phyloP scores from a whole-genome alignment of 2,888 invertebrate species.

The Scotopteryx bipunctaria region DNA sequence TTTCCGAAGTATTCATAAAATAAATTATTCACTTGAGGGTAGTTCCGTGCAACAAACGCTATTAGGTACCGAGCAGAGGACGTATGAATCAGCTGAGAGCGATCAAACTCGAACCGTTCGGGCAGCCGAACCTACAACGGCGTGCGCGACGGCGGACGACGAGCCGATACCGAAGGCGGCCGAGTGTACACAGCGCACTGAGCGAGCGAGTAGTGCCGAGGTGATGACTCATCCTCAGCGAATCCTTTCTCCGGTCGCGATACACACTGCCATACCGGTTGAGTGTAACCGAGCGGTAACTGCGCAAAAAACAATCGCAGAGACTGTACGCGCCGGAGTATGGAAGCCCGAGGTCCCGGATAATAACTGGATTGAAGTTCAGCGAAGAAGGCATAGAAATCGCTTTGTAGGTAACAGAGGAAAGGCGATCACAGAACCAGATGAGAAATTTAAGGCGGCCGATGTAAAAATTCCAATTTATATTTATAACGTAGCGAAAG shows the following conservation, averaged over 20 bases:
- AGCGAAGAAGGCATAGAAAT: neutral
- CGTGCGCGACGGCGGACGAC: too few relatives aligned
- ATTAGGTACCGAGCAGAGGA: too few relatives aligned
- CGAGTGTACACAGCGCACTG: too few relatives aligned
- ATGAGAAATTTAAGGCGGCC: neutral
- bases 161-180: too few relatives aligned
- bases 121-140: too few relatives aligned
- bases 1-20: neutral
- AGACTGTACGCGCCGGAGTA: neutral
- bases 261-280: neutral
- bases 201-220: too few relatives aligned
- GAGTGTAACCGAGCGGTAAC: neutral
- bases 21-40: too few relatives aligned
- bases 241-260: too few relatives aligned
- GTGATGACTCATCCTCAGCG: too few relatives aligned
- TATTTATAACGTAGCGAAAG: neutral
- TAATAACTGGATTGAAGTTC: neutral
- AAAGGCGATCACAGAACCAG: neutral
- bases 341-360: neutral
- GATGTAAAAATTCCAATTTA: neutral
- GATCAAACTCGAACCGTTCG: too few relatives aligned
- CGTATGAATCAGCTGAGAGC: too few relatives aligned
- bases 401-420: neutral
- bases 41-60: too few relatives aligned
- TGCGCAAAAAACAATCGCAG: neutral